phyloP scores from a whole-genome alignment of 1,140 invertebrate species.

The Saxidomus purpurata region DNA sequence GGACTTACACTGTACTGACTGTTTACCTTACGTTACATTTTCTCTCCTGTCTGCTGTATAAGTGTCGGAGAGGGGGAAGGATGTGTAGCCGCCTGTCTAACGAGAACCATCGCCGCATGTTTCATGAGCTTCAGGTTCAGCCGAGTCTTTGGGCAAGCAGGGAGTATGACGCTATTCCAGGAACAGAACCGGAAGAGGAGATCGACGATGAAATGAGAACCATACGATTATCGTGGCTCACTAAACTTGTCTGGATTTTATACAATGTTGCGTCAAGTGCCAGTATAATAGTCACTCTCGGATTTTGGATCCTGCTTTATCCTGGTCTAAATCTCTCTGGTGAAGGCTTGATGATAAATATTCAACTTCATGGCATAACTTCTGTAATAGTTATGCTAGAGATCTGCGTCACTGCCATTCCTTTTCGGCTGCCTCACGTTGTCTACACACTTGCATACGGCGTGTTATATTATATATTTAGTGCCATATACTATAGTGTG shows the following conservation, averaged over 20 bases:
- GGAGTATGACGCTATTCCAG: slow-evolving; percentile 5
- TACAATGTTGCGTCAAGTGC: slow-evolving; percentile 69
- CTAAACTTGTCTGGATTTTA: slow-evolving; percentile 79
- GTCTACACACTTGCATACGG: slow-evolving; percentile 77
- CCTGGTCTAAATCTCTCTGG: slow-evolving; percentile 39
- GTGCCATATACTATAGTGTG: slow-evolving; percentile 77
- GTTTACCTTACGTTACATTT: slow-evolving; percentile 73
- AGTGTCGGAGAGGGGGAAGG: slow-evolving; percentile 7
- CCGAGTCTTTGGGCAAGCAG: slow-evolving; percentile 20
- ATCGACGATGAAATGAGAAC: slow-evolving; percentile 33
- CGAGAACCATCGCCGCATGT: slow-evolving; percentile 47
- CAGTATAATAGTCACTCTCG: slow-evolving; percentile 76
- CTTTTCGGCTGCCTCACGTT: slow-evolving; percentile 76
- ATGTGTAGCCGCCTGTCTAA: neutral
- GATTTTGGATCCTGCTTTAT: slow-evolving; percentile 77
- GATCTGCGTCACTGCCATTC: slow-evolving; percentile 71
- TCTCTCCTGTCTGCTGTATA: slow-evolving; percentile 58
- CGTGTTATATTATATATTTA: slow-evolving; percentile 76
- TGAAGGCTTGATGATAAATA: slow-evolving; percentile 60
- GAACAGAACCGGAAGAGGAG: slow-evolving; percentile 29
- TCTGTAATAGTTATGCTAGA: slow-evolving; percentile 78
- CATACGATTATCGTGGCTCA: slow-evolving; percentile 71
- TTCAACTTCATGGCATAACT: slow-evolving; percentile 78
- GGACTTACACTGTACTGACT: slow-evolving; percentile 79
- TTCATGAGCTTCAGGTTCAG: slow-evolving; percentile 35